Conservation (phyloP, 2,888 invertebrate genomes). For the Orthonevra nobilis region DNA sequence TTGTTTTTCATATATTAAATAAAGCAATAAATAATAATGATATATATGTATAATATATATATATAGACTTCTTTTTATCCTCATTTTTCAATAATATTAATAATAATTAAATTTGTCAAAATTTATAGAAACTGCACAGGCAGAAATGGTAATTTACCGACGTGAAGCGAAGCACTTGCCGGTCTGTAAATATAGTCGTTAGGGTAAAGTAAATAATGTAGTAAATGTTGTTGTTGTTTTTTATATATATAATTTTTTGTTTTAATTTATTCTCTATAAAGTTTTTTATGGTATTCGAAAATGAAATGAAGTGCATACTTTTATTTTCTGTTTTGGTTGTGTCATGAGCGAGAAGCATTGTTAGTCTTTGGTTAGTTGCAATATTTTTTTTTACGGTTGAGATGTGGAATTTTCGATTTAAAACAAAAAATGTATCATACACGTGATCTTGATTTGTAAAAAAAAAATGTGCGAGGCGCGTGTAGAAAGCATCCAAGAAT, state of each 20-base stretch:
- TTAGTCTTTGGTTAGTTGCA: conserved; percentile 51
- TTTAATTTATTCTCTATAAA: too few species aligned
- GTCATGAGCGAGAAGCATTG: conserved; percentile 43
- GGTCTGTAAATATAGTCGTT: conserved; percentile 77
- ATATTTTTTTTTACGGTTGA: conserved; percentile 29
- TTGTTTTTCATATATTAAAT: conserved; percentile 60
- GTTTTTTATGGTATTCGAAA: too few species aligned
- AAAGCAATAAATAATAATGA: conserved; percentile 67
- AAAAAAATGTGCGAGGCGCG: too few species aligned
- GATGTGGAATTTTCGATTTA: conserved; percentile 54
- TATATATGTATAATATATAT: conserved; percentile 55
- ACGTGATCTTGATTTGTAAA: too few species aligned
- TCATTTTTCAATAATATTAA: too few species aligned
- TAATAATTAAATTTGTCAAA: conserved; percentile 73
- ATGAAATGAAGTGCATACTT: conserved; percentile 63
- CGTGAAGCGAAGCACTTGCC: conserved; percentile 78
- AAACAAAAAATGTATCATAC: too few species aligned
- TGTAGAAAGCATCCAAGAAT: too few species aligned
- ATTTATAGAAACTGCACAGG: conserved; percentile 78
- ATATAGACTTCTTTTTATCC: conserved; percentile 71
- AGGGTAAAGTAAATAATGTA: conserved; percentile 68
- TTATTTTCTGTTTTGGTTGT: conserved; percentile 47
- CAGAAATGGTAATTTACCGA: conserved; percentile 78
- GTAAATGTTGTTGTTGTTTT: conserved; percentile 59
- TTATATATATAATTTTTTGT: conserved; percentile 57